Evolutionary conservation across 2,888 invertebrate species (phyloP).

Genomic region (Drosophila imparisetae): DNA sequence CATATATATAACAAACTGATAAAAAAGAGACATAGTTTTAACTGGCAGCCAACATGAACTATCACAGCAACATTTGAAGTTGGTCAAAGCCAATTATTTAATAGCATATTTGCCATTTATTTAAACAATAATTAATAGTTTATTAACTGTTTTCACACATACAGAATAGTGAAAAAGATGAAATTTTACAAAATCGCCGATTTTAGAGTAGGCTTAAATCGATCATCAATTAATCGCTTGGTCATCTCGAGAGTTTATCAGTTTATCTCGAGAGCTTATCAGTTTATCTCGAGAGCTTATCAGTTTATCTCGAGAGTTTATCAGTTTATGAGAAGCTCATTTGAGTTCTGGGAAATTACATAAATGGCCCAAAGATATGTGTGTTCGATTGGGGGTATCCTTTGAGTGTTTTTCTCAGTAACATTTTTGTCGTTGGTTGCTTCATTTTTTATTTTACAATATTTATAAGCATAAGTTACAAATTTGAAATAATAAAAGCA

Average conservation of each 20-base stretch:
- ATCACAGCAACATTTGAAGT: neutral
- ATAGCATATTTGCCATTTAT: neutral
- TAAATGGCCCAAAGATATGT: neutral
- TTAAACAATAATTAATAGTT: neutral
- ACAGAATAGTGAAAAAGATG: neutral
- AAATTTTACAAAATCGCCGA: neutral
- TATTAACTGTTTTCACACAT: neutral
- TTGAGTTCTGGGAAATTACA: neutral
- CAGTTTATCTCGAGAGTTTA: neutral
- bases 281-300: neutral
- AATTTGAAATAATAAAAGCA: neutral
- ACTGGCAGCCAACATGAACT: neutral
- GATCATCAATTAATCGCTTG: neutral
- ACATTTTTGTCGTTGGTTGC: neutral
- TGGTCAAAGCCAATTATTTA: neutral
- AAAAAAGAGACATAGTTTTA: neutral
- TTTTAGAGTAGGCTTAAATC: neutral
- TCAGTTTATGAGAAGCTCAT: neutral
- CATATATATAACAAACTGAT: neutral
- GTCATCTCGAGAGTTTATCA: neutral
- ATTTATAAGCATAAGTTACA: neutral
- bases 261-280: neutral
- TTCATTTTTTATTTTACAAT: neutral
- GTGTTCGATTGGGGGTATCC: neutral
- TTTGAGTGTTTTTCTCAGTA: neutral